Evolutionary conservation across 2,888 invertebrate genomes (phyloP).

Genomic region (Xestobium rufovillosum): DNA sequence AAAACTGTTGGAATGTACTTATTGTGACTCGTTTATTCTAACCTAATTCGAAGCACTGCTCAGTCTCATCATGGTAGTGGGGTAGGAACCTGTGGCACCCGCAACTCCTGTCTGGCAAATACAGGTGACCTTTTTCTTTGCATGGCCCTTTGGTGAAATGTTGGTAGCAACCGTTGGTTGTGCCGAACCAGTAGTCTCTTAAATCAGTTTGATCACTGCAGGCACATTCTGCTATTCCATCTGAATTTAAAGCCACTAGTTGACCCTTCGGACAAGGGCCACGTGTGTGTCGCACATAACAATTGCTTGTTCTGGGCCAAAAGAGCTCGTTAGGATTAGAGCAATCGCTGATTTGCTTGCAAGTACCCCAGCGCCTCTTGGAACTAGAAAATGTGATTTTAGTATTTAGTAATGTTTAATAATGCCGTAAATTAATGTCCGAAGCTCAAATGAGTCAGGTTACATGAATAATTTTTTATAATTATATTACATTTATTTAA

Average conservation of each 20-base stretch:
- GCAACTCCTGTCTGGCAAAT: slow-evolving; percentile 65
- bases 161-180: slow-evolving; percentile 64
- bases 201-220: slow-evolving; percentile 36
- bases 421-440: no score
- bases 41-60: slow-evolving; percentile 72
- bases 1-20: no score
- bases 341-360: slow-evolving; percentile 60
- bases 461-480: no score
- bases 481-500: no score
- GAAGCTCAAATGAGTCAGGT: no score
- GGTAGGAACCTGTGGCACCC: slow-evolving; percentile 65
- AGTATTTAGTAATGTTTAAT: neutral
- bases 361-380: slow-evolving; percentile 61
- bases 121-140: slow-evolving; percentile 64
- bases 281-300: slow-evolving; percentile 61
- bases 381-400: slow-evolving; percentile 41
- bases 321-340: slow-evolving; percentile 57
- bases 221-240: slow-evolving; percentile 57
- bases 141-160: slow-evolving; percentile 78
- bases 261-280: slow-evolving; percentile 74
- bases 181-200: slow-evolving; percentile 42
- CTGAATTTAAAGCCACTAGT: slow-evolving; percentile 52
- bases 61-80: slow-evolving; percentile 63
- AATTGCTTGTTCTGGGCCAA: slow-evolving; percentile 71
- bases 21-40: no score